Evolutionary conservation across 2,888 invertebrate genomes (phyloP), one percentile per base, ranked within the genome.

Genomic region (Tachina fera): DNA sequence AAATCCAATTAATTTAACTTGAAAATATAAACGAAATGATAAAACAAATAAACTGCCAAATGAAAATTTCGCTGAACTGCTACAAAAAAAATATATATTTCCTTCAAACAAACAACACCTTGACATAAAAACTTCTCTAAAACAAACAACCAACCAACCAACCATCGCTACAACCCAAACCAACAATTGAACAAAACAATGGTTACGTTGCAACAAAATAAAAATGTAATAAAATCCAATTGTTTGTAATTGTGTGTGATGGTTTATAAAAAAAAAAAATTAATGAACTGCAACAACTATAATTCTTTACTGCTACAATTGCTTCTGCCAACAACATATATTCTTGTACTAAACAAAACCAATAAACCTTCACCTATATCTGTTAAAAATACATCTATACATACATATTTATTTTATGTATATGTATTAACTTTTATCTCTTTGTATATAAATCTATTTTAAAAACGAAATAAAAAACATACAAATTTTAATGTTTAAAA

Each of bases 321-420:
- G n/a, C 53, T 22, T 71, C 70, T 61, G 63, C 41, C 53, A 45
- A 58, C 76, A 67, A 84, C 71, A 61, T 49, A 80, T 60, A 39
- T 58, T 53, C 8, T 75, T 68, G 39, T 68, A 56, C 60, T 60
- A 75, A 31, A 70, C 16, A 85, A 79, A 61, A 80, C 61, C 83
- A 79, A 75, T 85, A 79, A 86, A 86, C 82, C 79, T 86, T 86
- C 78, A 81, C 81, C 81, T 70, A 78, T 77, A 74, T 78, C 19
- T 53, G 19, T 79, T 61, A 31, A 65, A 10, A 47, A 14, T 41
- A 51, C 68, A 39, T 11, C 31, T n/a, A 68, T 65, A 10, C 16
- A 31, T 19, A 43, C 49, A 22, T 49, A 45, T 71, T 13, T 22
- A 58, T 65, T 13, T n/a, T 51, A 14, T 58, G 49, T 45, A 43